Evolutionary conservation across 2,797 vertebrate species (phyloP), one percentile per base, ranked within the genome.

Genomic region (Fistularia tabacaria): DNA sequence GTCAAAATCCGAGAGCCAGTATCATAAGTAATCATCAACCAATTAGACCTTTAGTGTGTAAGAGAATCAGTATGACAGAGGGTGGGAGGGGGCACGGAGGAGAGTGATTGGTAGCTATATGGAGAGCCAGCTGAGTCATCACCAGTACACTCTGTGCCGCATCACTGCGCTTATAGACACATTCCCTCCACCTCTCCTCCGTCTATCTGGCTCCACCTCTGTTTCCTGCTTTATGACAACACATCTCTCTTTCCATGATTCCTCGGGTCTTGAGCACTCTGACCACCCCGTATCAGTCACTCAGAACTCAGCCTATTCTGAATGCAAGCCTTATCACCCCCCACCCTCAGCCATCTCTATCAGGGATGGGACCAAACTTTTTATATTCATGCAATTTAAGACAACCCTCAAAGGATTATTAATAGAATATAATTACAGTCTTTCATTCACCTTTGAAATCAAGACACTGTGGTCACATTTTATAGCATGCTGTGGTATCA

Each of bases 51-150:
- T 67, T 77, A 77, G 71, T 78, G 78, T 71, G 79, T 66, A 66
- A 71, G 62, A 78, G 57, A 76, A 71, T 77, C 39, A 49, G 71
- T 72, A 68, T 59, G 54, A 61, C 42, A 10, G 57, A 50, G 36
- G 41, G 57, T 54, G 57, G 51, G 62, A 41, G 73, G 62, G 52
- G 57, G 55, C 54, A 54, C 73, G 71, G 36, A 54, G 74, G 71
- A 78, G 80, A 83, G 75, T 81, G 85, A 90, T 82, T 88, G 87
- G 87, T 87, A 82, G 85, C 87, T 90, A 89, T 90, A 90, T 87
- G 87, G 75, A 85, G 88, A 87, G 85, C 76, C 82, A 84, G 87
- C 89, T 91, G 90, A 91, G 82, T 91, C 90, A 91, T 89, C 86
- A 87, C 82, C 85, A 82, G 88, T 71, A 90, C 89, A 90, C 82